phyloP scores from a whole-genome alignment of 1,140 invertebrate species.

The Colletes latitarsis region DNA sequence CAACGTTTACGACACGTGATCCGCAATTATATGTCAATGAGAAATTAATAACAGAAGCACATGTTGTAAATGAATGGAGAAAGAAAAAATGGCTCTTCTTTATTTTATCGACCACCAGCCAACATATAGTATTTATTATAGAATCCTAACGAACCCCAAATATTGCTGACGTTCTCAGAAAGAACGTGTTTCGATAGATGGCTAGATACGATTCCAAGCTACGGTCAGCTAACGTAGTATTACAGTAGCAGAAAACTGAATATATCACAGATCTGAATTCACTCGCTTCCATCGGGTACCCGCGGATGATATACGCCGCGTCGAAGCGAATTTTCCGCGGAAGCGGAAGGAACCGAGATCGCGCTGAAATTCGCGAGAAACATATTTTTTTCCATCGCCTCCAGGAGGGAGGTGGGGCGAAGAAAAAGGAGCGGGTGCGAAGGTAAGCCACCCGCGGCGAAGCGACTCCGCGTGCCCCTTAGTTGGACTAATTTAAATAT shows the following conservation, averaged over 20 bases:
- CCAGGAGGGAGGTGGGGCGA: constrained; percentile 26
- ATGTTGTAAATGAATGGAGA: no score
- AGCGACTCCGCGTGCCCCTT: constrained; percentile 66
- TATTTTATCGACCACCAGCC: no score
- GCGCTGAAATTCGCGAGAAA: constrained; percentile 33
- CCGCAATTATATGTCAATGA: no score
- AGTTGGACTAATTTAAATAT: constrained; percentile 82
- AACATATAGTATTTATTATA: no score
- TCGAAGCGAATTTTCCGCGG: constrained; percentile 44
- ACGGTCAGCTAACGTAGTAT: no score
- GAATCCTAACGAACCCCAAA: no score
- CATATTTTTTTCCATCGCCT: constrained; percentile 38
- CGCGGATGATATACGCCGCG: constrained; percentile 45
- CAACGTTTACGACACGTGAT: no score
- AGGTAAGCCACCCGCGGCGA: constrained; percentile 67
- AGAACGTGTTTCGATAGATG: no score
- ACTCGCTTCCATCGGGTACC: constrained; percentile 36
- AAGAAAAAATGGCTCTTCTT: no score
- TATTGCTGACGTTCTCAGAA: no score
- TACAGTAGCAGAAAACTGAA: constrained; percentile 10
- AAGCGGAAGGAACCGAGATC: constrained; percentile 21
- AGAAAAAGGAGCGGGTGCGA: constrained; percentile 21
- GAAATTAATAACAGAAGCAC: no score
- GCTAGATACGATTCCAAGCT: no score
- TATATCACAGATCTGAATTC: constrained; percentile 24